Percentiles rank a stretch among this genome's conserved stretches.
These are phyloP conservation scores for Pteromalus puparum DNA, from an alignment of 1,140 invertebrate species.

Conservation along the genomic window DNA sequence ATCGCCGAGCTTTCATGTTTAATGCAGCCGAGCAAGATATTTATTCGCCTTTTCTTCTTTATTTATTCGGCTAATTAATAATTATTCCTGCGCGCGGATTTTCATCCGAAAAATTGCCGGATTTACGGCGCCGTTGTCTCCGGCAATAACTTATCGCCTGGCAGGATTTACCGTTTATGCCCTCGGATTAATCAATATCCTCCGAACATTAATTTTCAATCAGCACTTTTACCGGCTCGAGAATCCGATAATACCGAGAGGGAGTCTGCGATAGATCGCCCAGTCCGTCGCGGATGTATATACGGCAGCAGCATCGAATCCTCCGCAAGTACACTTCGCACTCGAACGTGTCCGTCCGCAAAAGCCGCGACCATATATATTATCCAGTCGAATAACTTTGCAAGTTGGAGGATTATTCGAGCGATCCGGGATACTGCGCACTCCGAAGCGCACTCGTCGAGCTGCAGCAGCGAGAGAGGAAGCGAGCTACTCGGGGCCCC, in stretches of 20 bases:
- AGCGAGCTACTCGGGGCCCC: conserved; percentile 32
- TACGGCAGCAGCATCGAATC: conserved; percentile 6
- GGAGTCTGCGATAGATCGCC: neutral
- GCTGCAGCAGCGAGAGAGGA: neutral
- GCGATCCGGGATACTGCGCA: neutral
- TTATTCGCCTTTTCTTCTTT: conserved; percentile 11
- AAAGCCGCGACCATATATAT: conserved; percentile 44
- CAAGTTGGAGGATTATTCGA: conserved; percentile 46
- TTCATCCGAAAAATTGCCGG: neutral
- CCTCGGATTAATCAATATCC: neutral
- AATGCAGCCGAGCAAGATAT: neutral
- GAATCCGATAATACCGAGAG: neutral
- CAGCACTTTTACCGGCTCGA: neutral
- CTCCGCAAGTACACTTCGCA: conserved; percentile 26
- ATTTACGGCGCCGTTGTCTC: no score
- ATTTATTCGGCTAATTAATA: conserved; percentile 33
- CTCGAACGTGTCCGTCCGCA: conserved; percentile 43
- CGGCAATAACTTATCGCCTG: no score
- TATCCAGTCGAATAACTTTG: conserved; percentile 52
- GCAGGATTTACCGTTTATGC: no score
- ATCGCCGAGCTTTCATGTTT: conserved; percentile 19
- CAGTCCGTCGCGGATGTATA: neutral
- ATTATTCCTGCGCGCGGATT: neutral
- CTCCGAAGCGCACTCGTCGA: no score
- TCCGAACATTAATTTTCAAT: neutral